Evolutionary conservation across 2,797 vertebrate genomes (phyloP).

Genomic region (Spheniscus humboldti): DNA sequence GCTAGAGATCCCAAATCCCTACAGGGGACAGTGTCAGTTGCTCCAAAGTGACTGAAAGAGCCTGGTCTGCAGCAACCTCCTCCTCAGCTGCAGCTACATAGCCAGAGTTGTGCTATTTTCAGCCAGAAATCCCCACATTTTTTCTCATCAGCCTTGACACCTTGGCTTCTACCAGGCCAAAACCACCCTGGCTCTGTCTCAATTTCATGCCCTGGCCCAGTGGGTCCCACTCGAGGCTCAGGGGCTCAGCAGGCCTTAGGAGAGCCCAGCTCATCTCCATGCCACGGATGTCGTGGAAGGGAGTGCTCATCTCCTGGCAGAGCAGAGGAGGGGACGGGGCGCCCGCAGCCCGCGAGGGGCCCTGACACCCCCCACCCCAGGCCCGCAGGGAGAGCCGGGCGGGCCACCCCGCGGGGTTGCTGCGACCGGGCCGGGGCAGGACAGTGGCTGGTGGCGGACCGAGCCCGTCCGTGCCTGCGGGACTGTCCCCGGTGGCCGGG

Average conservation of each 20-base stretch:
- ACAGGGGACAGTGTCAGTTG: neutral
- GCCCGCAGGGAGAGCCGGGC: neutral
- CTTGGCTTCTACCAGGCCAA: neutral
- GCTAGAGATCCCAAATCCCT: neutral
- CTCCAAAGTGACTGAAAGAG: neutral
- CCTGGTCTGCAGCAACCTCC: neutral
- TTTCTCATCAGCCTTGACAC: neutral
- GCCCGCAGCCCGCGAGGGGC: neutral
- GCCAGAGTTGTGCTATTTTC: neutral
- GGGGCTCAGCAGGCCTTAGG: neutral
- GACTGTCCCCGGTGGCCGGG: neutral
- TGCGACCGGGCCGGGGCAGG: no score
- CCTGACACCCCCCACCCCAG: neutral
- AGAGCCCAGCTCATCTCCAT: no score
- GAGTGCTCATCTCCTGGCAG: neutral
- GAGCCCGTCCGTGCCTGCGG: neutral
- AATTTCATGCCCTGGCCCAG: fast-evolving
- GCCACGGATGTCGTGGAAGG: neutral
- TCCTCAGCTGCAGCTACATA: neutral
- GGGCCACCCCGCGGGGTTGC: neutral
- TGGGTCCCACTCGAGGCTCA: neutral
- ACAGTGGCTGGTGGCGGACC: neutral
- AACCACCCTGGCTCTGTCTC: neutral
- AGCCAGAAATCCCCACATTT: neutral
- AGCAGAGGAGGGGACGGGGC: no score